These are phyloP conservation scores for Solen grandis DNA, from an alignment of 1,140 invertebrate species.

Conservation along the genomic window DNA sequence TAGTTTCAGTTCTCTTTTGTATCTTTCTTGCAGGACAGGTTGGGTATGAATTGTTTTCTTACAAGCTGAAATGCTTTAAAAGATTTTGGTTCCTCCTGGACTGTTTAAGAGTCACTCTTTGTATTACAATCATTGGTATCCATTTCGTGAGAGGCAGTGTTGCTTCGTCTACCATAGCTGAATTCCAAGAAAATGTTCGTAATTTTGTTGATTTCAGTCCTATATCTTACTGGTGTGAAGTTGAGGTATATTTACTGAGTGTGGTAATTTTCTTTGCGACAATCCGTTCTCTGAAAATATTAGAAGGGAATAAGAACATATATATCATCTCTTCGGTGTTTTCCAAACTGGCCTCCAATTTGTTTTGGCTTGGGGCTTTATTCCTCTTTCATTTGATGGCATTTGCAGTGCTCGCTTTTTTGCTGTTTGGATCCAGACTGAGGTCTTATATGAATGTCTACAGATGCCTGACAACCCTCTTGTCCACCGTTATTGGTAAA, in stretches of 20 bases:
- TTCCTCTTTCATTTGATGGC: neutral
- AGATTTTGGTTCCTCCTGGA: neutral
- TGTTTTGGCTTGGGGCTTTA: neutral
- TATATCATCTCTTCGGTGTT: neutral
- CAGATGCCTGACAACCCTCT: neutral
- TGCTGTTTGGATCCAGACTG: neutral
- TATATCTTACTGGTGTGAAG: neutral
- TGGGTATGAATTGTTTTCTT: neutral
- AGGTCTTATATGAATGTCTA: neutral
- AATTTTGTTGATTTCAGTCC: neutral
- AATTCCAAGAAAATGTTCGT: neutral
- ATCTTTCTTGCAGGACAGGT: neutral
- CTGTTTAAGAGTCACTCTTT: neutral
- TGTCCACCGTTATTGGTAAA: neutral
- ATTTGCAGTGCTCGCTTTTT: neutral
- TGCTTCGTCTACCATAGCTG: neutral
- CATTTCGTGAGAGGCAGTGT: neutral
- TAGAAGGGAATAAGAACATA: neutral
- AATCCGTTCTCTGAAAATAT: neutral
- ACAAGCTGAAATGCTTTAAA: neutral
- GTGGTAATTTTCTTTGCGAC: neutral
- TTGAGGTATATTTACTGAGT: neutral
- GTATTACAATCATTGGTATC: neutral
- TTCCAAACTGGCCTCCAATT: neutral
- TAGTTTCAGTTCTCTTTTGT: neutral